These are phyloP conservation scores for Synanthedon formicaeformis DNA, from an alignment of 2,888 invertebrate species.

Conservation along the genomic window DNA sequence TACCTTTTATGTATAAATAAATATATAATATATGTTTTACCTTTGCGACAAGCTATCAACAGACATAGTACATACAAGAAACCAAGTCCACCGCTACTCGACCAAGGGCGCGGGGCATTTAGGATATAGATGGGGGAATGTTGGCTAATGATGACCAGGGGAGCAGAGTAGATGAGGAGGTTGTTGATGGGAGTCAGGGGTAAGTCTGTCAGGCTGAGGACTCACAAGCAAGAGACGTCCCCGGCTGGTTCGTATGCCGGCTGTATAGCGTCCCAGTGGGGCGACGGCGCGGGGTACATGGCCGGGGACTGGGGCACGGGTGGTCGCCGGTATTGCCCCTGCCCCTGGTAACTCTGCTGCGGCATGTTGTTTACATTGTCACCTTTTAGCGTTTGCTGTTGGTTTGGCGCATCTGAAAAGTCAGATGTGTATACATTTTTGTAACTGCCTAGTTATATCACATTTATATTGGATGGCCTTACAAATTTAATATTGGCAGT, in stretches of 20 bases:
- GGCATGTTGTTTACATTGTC: constrained; percentile 70
- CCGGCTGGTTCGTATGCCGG: constrained; percentile 62
- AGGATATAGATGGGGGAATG: constrained; percentile 6
- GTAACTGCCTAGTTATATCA: neutral
- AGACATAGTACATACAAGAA: constrained; percentile 56
- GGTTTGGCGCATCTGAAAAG: constrained; percentile 60
- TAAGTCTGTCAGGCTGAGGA: constrained; percentile 38
- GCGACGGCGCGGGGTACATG: constrained; percentile 44
- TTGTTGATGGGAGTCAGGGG: constrained; percentile 29
- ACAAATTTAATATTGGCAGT: too few relatives aligned
- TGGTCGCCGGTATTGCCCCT: constrained; percentile 50
- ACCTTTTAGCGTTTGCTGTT: constrained; percentile 54
- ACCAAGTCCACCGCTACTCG: constrained; percentile 69
- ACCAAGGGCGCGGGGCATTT: constrained; percentile 21
- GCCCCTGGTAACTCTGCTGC: constrained; percentile 50
- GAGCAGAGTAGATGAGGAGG: constrained; percentile 6
- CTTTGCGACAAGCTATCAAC: constrained; percentile 61
- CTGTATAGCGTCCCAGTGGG: constrained; percentile 40
- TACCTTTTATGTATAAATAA: neutral
- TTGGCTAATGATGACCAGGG: neutral
- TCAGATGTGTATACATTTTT: constrained; percentile 10
- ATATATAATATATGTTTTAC: constrained; percentile 29
- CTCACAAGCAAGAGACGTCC: constrained; percentile 68
- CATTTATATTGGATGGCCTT: too few relatives aligned
- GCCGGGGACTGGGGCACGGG: constrained; percentile 33